These are phyloP conservation scores for Nibea coibor DNA, from an alignment of 2,113 vertebrate species.

Conservation along the genomic window DNA sequence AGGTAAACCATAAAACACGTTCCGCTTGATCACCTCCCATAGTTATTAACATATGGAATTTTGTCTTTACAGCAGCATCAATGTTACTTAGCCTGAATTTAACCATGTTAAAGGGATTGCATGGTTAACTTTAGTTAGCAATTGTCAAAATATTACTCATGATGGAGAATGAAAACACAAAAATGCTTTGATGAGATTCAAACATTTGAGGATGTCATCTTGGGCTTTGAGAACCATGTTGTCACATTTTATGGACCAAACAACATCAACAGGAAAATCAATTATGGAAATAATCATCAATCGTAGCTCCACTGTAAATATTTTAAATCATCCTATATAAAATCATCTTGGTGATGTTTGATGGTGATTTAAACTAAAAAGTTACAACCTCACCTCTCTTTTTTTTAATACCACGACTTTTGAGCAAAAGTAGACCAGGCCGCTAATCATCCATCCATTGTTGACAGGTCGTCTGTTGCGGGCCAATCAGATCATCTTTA, in stretches of 20 bases:
- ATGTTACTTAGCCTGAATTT: too few species aligned
- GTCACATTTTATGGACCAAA: too few species aligned
- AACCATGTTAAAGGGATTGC: too few species aligned
- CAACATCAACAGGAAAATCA: too few species aligned
- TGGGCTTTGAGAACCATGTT: too few species aligned
- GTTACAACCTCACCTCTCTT: neutral
- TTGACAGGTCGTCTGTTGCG: slow-evolving; percentile 90
- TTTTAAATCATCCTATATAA: neutral
- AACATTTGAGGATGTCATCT: neutral
- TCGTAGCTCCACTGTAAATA: too few species aligned
- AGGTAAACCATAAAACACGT: slow-evolving; percentile 76
- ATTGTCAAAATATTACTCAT: neutral
- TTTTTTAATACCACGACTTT: neutral
- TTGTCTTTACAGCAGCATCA: neutral
- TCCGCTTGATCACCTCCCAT: neutral
- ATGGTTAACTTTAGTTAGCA: neutral
- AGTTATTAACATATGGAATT: neutral
- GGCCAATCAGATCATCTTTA: slow-evolving; percentile 97
- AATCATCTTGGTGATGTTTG: neutral
- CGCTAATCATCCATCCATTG: neutral
- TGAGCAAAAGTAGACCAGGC: neutral
- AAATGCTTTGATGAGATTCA: neutral
- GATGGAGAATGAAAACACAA: neutral
- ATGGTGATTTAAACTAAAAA: neutral
- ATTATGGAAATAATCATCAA: too few species aligned